Evolutionary conservation across 2,888 invertebrate species (phyloP), one percentile per base, ranked within the genome.

Genomic region (Antheraea assamensis): DNA sequence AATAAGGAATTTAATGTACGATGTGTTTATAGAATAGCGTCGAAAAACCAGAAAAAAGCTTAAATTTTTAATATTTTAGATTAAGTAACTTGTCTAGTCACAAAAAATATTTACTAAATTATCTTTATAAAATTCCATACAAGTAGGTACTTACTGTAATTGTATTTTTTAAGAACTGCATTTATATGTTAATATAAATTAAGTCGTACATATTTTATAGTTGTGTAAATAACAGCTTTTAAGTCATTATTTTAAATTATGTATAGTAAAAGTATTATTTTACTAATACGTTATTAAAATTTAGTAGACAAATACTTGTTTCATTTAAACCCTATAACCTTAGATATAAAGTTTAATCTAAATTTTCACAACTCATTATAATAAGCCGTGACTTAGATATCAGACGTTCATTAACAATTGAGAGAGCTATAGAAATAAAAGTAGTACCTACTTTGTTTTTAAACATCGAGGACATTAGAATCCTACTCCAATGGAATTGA

Each of bases 61-160:
- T 21, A 52, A 15, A 5, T 21, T 55, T n/a, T n/a, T 55, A n/a
- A 55, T 24, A 21, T n/a, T 55, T 55, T 55, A 55, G 1, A 55
- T 30, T 64, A 64, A 64, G 30, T 64, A 64, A 64, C 64, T 64
- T 27, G 19, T 64, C 64, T 64, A 64, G 64, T 64, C 64, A 64
- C 61, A 58, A 19, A n/a, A 7, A 61, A 61, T 61, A 61, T 61
- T 61, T 24, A 3, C 61, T 61, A 27, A 64, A n/a, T 30, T 15
- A 30, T 64, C 0, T 19, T 19, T 19, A 49, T 49, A 3, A 49
- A 19, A n/a, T 55, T 10, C n/a, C 55, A 55, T 55, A n/a, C 5
- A n/a, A n/a, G 49, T 49, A 49, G 15, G 19, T 21, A 55, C n/a
- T 55, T n/a, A 55, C 55, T 10, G 55, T 55, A 55, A 21, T 21